Percentiles rank a stretch among this genome's conserved stretches.
These are phyloP conservation scores for Dermochelys coriacea DNA, from an alignment of 2,797 vertebrate genomes.

Conservation along the genomic window DNA sequence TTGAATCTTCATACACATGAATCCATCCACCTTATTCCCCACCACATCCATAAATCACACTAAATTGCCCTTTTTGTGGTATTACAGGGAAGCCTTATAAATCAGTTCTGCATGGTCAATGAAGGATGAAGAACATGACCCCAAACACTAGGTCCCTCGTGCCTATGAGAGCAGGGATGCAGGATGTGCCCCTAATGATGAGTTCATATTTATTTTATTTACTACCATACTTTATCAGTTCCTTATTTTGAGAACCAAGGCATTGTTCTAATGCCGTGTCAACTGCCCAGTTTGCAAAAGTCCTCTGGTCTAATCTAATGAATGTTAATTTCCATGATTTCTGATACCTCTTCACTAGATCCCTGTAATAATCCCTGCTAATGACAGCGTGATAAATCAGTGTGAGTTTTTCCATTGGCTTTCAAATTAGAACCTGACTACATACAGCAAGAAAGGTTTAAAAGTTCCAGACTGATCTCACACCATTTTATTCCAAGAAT, in stretches of 20 bases:
- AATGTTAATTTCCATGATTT: constrained; percentile 56
- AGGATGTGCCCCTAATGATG: background rate
- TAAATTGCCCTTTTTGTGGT: too few species aligned
- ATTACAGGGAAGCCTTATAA: too few species aligned
- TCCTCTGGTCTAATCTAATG: constrained; percentile 11
- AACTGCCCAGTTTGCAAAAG: background rate
- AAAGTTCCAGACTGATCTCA: constrained; percentile 32
- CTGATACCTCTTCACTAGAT: background rate
- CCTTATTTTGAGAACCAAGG: constrained; percentile 36
- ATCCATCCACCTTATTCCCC: too few species aligned
- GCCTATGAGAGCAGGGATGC: too few species aligned
- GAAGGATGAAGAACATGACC: too few species aligned
- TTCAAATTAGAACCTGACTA: constrained; percentile 39
- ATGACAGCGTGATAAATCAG: background rate
- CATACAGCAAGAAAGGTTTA: background rate
- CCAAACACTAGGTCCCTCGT: too few species aligned
- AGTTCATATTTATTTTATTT: constrained; percentile 59
- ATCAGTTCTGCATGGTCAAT: too few species aligned
- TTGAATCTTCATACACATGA: too few species aligned
- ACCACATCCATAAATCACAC: too few species aligned
- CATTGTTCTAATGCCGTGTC: constrained; percentile 42
- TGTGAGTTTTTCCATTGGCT: background rate
- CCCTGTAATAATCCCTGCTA: background rate
- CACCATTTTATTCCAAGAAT: background rate
- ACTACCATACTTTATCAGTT: constrained; percentile 26